Percentiles rank a stretch among this genome's conserved stretches.
phyloP scores from a whole-genome alignment of 2,888 invertebrate genomes.

The Netelia virgata region DNA sequence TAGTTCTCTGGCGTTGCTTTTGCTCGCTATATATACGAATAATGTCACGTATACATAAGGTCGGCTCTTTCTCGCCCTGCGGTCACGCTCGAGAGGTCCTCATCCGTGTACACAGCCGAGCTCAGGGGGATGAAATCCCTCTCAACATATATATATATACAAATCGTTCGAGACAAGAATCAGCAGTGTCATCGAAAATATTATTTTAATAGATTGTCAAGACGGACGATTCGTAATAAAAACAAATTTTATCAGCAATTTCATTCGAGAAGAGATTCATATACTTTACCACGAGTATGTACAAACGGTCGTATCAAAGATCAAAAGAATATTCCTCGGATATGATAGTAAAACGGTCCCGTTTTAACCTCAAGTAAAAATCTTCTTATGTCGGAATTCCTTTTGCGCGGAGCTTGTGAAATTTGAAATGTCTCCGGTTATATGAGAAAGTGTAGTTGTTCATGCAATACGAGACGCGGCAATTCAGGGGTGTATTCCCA shows the following conservation, averaged over 20 bases:
- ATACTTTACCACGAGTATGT: no score
- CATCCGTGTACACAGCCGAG: slow-evolving; percentile 75
- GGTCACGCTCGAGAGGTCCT: slow-evolving; percentile 75
- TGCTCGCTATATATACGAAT: slow-evolving; percentile 53
- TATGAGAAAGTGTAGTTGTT: slow-evolving; percentile 41
- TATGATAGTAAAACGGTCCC: neutral
- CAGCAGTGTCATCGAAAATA: no score
- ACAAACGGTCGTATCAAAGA: neutral
- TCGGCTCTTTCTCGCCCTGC: slow-evolving; percentile 51
- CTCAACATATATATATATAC: slow-evolving; percentile 14
- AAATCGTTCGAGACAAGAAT: neutral
- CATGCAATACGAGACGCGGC: slow-evolving; percentile 28
- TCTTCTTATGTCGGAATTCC: neutral
- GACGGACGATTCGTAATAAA: no score
- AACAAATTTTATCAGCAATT: no score
- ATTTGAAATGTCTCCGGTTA: slow-evolving; percentile 31
- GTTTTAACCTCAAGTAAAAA: neutral
- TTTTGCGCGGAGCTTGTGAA: slow-evolving; percentile 45
- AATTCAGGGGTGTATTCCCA: slow-evolving; percentile 54
- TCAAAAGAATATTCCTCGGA: neutral
- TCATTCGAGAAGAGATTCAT: no score
- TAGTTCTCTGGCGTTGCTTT: slow-evolving; percentile 59
- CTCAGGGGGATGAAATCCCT: slow-evolving; percentile 13
- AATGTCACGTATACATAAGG: slow-evolving; percentile 46
- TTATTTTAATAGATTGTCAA: no score